These are phyloP conservation scores for Limnephilus marmoratus DNA, from an alignment of 2,888 invertebrate species.

Conservation along the genomic window DNA sequence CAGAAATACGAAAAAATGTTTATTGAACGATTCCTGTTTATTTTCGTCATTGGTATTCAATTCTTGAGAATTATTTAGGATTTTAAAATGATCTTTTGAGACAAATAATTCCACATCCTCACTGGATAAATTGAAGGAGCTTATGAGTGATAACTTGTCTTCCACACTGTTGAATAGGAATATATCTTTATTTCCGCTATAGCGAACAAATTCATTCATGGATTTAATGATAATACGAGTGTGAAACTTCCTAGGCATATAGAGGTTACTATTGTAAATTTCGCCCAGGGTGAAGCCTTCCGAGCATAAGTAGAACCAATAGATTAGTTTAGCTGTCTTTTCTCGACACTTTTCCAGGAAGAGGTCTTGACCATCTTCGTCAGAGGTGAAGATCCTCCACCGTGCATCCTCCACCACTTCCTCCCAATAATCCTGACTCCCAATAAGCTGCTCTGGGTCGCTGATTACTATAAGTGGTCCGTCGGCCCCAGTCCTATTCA, in stretches of 20 bases:
- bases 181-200: background rate
- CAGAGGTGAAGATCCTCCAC: background rate
- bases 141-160: background rate
- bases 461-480: background rate
- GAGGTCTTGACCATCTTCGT: background rate
- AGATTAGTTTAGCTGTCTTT: background rate
- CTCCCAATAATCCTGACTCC: too few species aligned
- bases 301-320: background rate
- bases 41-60: background rate
- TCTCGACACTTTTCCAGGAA: background rate
- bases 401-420: background rate
- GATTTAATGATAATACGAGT: background rate
- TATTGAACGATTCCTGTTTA: background rate
- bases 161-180: background rate
- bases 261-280: background rate
- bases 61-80: background rate
- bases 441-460: background rate
- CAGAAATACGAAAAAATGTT: background rate
- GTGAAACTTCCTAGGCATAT: background rate
- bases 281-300: background rate
- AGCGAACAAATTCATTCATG: background rate
- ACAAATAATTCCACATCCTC: background rate
- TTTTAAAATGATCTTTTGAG: background rate
- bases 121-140: background rate
- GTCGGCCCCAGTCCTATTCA: too few species aligned